These are phyloP conservation scores for Alsophila aescularia DNA, from an alignment of 2,888 invertebrate genomes.

Conservation along the genomic window DNA sequence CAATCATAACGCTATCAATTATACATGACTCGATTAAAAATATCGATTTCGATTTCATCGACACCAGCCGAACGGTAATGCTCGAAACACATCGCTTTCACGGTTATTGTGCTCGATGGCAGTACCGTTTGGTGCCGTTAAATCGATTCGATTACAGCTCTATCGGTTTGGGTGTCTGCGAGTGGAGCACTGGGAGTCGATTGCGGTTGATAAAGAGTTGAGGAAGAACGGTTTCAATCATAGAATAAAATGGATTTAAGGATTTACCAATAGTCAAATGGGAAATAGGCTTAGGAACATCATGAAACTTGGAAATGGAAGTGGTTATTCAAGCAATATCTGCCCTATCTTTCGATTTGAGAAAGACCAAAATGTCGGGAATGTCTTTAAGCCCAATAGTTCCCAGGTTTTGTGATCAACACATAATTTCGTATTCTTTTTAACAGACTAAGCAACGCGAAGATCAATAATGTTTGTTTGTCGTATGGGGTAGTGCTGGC, in stretches of 20 bases:
- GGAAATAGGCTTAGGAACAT: no score
- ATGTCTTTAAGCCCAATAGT: no score
- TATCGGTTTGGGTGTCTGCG: conserved; percentile 25
- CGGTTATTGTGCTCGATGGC: conserved; percentile 24
- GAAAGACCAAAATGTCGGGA: no score
- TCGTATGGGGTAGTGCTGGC: no score
- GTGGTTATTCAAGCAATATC: no score
- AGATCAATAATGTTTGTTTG: no score
- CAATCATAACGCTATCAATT: conserved; percentile 1
- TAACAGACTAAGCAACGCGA: no score
- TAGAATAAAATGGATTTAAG: background rate
- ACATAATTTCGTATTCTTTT: no score
- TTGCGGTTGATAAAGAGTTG: conserved; percentile 16
- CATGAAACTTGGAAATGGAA: no score
- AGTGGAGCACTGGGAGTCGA: conserved; percentile 14
- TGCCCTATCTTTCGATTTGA: no score
- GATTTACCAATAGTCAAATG: background rate
- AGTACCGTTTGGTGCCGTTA: conserved; percentile 35
- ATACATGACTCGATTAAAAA: conserved; percentile 6
- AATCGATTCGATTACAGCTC: conserved; percentile 31
- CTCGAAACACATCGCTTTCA: conserved; percentile 32
- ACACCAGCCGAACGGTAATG: conserved; percentile 25
- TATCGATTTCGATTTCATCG: conserved; percentile 28
- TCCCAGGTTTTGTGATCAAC: no score
- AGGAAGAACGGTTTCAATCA: conserved; percentile 17